Conservation (phyloP, 2,113 vertebrate genomes). For the Ameiurus melas region DNA sequence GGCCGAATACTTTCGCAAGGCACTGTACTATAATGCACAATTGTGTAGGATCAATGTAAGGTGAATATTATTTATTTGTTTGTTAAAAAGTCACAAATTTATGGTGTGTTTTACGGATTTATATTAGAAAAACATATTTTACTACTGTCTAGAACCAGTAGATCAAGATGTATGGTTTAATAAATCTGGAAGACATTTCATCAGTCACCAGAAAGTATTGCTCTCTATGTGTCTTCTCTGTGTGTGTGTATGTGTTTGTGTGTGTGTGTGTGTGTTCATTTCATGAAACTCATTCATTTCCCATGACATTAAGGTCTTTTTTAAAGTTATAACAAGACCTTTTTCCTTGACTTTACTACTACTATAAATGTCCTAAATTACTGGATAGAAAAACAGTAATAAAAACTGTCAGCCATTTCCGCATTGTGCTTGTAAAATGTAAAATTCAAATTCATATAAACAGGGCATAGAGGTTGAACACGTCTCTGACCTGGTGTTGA, state of each 20-base stretch:
- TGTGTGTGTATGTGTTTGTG: not conserved
- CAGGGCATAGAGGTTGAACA: not conserved
- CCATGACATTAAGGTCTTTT: not conserved
- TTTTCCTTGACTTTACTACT: not conserved
- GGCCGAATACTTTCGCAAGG: too few species aligned
- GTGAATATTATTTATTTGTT: not conserved
- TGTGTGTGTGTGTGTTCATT: not conserved
- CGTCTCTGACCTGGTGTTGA: constrained; percentile 80
- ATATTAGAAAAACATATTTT: not conserved
- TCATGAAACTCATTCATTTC: not conserved
- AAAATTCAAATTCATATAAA: not conserved
- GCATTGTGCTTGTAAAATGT: not conserved
- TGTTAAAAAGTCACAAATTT: not conserved
- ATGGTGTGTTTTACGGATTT: not conserved
- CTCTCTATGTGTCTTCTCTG: not conserved
- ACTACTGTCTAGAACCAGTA: not conserved
- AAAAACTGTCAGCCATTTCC: not conserved
- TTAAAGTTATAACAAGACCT: not conserved
- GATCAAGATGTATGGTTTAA: constrained; percentile 5
- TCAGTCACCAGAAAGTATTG: not conserved
- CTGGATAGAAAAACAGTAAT: not conserved
- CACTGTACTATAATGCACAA: not conserved
- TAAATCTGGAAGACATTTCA: not conserved
- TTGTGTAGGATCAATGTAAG: not conserved
- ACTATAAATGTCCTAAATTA: not conserved